Evolutionary conservation across 2,888 invertebrate genomes (phyloP), one percentile per base, ranked within the genome.

Genomic region (Scaptomyza caliginosa): DNA sequence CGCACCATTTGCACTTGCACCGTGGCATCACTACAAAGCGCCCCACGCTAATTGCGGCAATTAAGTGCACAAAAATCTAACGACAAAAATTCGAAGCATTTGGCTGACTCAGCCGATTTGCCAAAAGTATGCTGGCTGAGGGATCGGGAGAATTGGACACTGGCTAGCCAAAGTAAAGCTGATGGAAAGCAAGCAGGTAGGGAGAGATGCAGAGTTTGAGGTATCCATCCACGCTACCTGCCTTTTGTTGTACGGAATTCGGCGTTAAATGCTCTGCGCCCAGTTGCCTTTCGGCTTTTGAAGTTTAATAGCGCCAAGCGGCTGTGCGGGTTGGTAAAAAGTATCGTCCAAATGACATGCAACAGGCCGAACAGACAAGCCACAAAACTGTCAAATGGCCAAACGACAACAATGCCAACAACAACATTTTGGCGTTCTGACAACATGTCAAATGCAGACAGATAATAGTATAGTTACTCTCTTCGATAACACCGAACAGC

Each of bases 231-330:
- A 23, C 17, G 63, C 55, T 67, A 57, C 64, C 75, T 74, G 65
- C 46, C 72, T 68, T 78, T 78, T 82, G 64, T 81, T 63, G 73
- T 77, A 8, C 55, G 84, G 81, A 81, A 86, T 82, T 80, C 23
- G 86, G 81, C 86, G 81, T 65, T 82, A 82, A 82, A 82, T 82
- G 81, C 84, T 86, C 84, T 84, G 86, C 86, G 86, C 81, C 86
- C 81, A 84, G 86, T 82, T 82, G 81, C 67, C 75, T 65, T 77
- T 75, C 23, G 64, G 30, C 72, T 77, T 86, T 86, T 86, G 81
- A 86, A 50, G 86, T 86, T 82, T 77, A 82, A 82, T 82, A 86
- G 86, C 63, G 86, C 67, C 77, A 63, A 77, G 74, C 63, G 52
- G 24, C 17, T n/a, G 36, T 57, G 45, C 28, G 45, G 55, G 30